These are phyloP conservation scores for Hypena proboscidalis DNA, from an alignment of 2,888 invertebrate genomes.

Conservation along the genomic window DNA sequence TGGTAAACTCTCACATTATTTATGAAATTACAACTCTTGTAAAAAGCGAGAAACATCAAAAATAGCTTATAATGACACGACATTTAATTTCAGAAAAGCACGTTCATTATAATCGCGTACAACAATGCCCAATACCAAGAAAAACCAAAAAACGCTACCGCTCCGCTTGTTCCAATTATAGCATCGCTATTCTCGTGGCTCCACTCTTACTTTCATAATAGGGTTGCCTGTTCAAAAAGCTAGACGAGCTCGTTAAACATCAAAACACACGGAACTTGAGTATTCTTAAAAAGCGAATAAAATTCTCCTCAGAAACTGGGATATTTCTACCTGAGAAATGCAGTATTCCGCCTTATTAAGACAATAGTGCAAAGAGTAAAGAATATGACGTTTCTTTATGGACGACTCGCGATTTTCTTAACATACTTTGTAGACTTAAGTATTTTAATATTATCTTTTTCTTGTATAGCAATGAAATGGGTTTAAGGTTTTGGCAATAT, in stretches of 20 bases:
- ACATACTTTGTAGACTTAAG: neutral
- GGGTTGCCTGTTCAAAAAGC: slow-evolving; percentile 16
- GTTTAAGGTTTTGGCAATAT: too few relatives aligned
- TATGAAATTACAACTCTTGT: too few relatives aligned
- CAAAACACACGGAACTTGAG: slow-evolving; percentile 22
- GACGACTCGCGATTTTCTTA: slow-evolving; percentile 3
- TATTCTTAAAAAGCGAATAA: slow-evolving; percentile 10
- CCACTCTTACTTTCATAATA: slow-evolving; percentile 12
- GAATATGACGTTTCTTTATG: slow-evolving; percentile 5
- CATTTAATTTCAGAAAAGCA: neutral
- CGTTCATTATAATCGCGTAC: neutral
- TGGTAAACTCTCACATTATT: too few relatives aligned
- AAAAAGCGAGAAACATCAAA: too few relatives aligned
- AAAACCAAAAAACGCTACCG: neutral
- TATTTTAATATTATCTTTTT: neutral
- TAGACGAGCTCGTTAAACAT: slow-evolving; percentile 25
- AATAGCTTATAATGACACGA: too few relatives aligned
- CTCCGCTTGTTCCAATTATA: neutral
- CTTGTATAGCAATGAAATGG: neutral
- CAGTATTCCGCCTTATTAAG: slow-evolving; percentile 18
- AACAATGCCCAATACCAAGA: neutral
- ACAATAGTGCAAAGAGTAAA: neutral
- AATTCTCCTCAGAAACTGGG: slow-evolving; percentile 7
- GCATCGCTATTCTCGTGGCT: neutral
- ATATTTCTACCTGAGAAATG: slow-evolving; percentile 14